Evolutionary conservation across 2,888 invertebrate species (phyloP).

Genomic region (Pharmacophagus antenor): DNA sequence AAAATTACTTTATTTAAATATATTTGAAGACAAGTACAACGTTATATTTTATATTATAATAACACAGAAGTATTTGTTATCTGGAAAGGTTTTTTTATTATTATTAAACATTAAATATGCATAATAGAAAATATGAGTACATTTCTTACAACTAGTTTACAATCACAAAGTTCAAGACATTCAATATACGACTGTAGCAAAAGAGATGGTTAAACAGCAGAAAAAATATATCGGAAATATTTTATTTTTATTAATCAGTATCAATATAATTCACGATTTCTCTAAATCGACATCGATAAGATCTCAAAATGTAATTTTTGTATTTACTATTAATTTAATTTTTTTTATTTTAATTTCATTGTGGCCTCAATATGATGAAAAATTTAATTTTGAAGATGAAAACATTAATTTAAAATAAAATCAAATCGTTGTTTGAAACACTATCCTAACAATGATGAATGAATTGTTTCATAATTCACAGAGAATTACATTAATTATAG

Average conservation of each 20-base stretch:
- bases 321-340: background rate
- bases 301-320: background rate
- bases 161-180: slow-evolving; percentile 70
- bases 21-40: slow-evolving; percentile 24
- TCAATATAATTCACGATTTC: background rate
- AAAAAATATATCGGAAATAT: slow-evolving; percentile 1
- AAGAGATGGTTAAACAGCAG: slow-evolving; percentile 4
- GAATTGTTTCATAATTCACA: too few species aligned
- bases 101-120: slow-evolving; percentile 65
- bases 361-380: background rate
- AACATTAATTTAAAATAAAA: background rate
- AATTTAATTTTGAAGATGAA: too few species aligned
- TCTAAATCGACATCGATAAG: slow-evolving; percentile 4
- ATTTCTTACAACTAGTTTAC: slow-evolving; percentile 70
- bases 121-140: slow-evolving; percentile 77
- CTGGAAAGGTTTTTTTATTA: slow-evolving; percentile 52
- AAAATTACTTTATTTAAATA: slow-evolving; percentile 19
- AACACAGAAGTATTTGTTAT: slow-evolving; percentile 60
- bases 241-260: background rate
- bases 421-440: slow-evolving; percentile 7
- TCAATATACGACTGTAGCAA: slow-evolving; percentile 41
- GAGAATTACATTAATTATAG: too few species aligned
- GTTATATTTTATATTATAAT: slow-evolving; percentile 36
- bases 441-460: slow-evolving; percentile 2
- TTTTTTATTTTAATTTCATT: background rate